These are phyloP conservation scores for Leptinotarsa tumamoca DNA, from an alignment of 2,888 invertebrate genomes.

Conservation along the genomic window DNA sequence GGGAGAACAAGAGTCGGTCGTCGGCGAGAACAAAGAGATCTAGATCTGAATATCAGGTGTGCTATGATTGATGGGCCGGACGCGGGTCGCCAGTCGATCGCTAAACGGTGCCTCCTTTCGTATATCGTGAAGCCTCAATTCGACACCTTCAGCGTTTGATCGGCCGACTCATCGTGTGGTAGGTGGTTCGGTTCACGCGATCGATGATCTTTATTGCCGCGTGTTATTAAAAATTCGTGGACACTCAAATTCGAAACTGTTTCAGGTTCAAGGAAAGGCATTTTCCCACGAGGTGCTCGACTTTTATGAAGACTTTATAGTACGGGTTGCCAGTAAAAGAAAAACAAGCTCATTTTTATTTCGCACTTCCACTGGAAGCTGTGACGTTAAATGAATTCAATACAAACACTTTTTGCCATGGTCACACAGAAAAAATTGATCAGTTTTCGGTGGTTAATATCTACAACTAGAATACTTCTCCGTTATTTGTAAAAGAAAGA, in stretches of 20 bases:
- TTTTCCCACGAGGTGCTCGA: neutral
- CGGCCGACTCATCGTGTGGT: conserved; percentile 61
- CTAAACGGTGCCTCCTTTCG: conserved; percentile 55
- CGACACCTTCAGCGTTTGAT: conserved; percentile 64
- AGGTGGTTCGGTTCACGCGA: conserved; percentile 56
- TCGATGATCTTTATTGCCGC: conserved; percentile 44
- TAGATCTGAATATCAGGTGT: conserved; percentile 63
- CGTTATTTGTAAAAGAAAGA: too few relatives aligned
- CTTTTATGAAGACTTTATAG: too few relatives aligned
- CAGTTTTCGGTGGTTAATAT: too few relatives aligned
- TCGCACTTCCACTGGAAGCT: too few relatives aligned
- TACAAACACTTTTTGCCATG: too few relatives aligned
- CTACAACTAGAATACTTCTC: too few relatives aligned
- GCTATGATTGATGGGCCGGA: conserved; percentile 64
- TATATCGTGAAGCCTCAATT: conserved; percentile 63
- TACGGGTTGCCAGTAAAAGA: too few relatives aligned
- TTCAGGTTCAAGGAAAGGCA: neutral
- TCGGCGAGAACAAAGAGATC: conserved; percentile 59
- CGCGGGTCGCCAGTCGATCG: conserved; percentile 46
- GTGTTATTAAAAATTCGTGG: conserved; percentile 32
- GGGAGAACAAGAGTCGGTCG: conserved; percentile 13
- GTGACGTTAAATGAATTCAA: too few relatives aligned
- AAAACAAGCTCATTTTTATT: too few relatives aligned
- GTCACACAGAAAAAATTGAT: too few relatives aligned
- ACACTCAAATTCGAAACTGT: conserved; percentile 27